phyloP scores from a whole-genome alignment of 2,113 vertebrate species.

The Lates calcarifer region DNA sequence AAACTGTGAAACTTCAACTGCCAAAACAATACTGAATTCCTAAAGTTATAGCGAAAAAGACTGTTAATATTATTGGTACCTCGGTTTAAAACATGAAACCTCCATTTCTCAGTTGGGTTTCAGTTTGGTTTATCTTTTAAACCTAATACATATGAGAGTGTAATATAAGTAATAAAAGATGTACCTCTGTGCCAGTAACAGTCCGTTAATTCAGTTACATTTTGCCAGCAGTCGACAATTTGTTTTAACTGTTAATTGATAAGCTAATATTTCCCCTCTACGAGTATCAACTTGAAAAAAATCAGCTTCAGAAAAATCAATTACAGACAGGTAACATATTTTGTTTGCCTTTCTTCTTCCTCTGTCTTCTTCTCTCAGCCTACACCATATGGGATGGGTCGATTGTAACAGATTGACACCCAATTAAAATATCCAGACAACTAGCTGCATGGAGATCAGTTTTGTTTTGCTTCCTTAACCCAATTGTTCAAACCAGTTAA shows the following conservation, averaged over 20 bases:
- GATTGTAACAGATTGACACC: background rate
- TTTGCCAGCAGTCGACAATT: conserved; percentile 3
- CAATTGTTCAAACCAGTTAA: background rate
- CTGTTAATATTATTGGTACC: background rate
- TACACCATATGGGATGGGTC: background rate
- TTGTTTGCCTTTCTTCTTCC: background rate
- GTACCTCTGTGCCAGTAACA: background rate
- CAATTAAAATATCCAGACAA: background rate
- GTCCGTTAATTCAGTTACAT: conserved; percentile 18
- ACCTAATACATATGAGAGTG: background rate
- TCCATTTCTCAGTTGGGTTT: background rate
- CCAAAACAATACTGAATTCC: background rate
- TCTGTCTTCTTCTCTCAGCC: background rate
- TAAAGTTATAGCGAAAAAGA: background rate
- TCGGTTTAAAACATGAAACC: conserved; percentile 2
- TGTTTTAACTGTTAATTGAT: conserved; percentile 11
- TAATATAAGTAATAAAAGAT: background rate
- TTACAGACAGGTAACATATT: background rate
- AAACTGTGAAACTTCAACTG: background rate
- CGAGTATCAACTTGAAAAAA: conserved; percentile 18
- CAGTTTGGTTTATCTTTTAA: conserved; percentile 2
- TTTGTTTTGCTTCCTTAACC: background rate
- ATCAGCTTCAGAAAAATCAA: conserved; percentile 6
- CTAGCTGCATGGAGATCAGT: background rate
- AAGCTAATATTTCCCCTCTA: conserved; percentile 21